Evolutionary conservation across 2,113 vertebrate genomes (phyloP).

Genomic region (Nansenia antarctica): DNA sequence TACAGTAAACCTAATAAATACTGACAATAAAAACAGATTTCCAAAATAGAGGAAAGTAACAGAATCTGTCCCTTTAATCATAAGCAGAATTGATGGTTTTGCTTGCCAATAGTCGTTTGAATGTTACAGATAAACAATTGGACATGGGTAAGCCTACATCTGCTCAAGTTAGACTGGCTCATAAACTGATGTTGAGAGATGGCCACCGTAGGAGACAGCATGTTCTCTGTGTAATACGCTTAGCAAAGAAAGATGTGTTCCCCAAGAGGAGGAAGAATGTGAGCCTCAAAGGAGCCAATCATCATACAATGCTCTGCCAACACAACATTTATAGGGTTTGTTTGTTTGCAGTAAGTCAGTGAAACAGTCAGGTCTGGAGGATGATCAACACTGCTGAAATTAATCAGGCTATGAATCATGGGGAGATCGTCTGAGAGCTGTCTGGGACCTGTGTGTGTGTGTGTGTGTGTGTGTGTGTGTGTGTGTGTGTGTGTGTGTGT

Average conservation of each 20-base stretch:
- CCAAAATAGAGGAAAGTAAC: background rate
- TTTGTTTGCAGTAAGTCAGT: slow-evolving; percentile 1
- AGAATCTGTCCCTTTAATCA: background rate
- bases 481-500: no score
- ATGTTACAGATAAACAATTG: no score
- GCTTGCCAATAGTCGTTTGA: background rate
- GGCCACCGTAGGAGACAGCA: no score
- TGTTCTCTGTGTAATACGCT: background rate
- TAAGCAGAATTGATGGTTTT: background rate
- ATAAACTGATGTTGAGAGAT: background rate
- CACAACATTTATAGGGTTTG: background rate
- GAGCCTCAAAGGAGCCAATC: background rate
- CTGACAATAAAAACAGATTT: background rate
- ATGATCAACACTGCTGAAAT: background rate
- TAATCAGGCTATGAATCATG: slow-evolving; percentile 3
- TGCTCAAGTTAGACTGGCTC: background rate
- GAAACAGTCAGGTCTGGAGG: background rate
- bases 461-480: background rate
- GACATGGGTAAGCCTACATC: background rate
- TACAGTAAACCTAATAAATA: background rate
- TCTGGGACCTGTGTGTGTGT: background rate
- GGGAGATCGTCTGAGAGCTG: background rate
- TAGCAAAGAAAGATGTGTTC: background rate
- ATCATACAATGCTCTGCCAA: background rate
- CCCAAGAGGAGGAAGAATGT: no score